Evolutionary conservation across 2,113 vertebrate genomes (phyloP).

Genomic region (Anoplopoma fimbria): DNA sequence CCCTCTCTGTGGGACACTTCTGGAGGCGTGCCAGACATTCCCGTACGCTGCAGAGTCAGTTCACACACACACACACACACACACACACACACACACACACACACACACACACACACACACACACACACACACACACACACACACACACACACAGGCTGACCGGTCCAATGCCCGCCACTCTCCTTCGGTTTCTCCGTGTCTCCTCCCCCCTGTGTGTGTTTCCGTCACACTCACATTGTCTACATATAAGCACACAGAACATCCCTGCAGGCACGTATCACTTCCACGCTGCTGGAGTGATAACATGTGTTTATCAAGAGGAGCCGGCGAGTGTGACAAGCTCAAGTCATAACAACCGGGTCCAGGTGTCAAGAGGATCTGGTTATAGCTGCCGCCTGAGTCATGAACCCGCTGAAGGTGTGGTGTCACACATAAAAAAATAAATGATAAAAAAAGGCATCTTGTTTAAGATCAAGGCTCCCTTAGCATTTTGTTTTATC

Average conservation of each 20-base stretch:
- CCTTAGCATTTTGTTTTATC: slow-evolving; percentile 22
- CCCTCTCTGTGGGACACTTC: slow-evolving; percentile 70
- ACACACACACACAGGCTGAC: slow-evolving; percentile 43
- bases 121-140: slow-evolving; percentile 27
- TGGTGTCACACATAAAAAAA: slow-evolving; percentile 32
- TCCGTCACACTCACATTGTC: slow-evolving; percentile 49
- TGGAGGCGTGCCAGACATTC: slow-evolving; percentile 77
- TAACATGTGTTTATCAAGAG: slow-evolving; percentile 58
- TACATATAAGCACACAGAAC: slow-evolving; percentile 36
- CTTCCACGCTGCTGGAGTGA: slow-evolving; percentile 38
- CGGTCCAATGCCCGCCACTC: slow-evolving; percentile 25
- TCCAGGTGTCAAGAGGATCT: slow-evolving; percentile 55
- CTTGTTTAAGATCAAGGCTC: slow-evolving; percentile 28
- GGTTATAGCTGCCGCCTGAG: slow-evolving; percentile 31
- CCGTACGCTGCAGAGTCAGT: slow-evolving; percentile 46
- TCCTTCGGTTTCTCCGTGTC: slow-evolving; percentile 14
- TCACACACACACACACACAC: slow-evolving; percentile 39
- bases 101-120: slow-evolving; percentile 34
- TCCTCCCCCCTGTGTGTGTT: slow-evolving; percentile 22
- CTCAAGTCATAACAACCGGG: slow-evolving; percentile 63
- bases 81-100: slow-evolving; percentile 31
- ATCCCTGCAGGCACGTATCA: slow-evolving; percentile 57
- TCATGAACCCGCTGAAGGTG: slow-evolving; percentile 33
- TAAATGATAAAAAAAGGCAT: neutral
- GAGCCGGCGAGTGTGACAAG: slow-evolving; percentile 61